Conservation (phyloP, 2,888 invertebrate species). For the Bombylius discolor region DNA sequence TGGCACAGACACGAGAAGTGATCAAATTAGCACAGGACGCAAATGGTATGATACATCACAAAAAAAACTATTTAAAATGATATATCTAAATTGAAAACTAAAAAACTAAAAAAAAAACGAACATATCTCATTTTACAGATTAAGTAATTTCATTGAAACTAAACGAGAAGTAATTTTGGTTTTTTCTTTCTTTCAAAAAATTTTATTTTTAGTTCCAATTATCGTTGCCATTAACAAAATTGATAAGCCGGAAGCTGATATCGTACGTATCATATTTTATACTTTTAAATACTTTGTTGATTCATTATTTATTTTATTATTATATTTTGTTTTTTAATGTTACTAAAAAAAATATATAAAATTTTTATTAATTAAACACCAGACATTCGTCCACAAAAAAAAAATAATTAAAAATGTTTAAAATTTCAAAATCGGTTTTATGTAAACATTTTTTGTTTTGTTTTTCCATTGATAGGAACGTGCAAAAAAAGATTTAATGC, state of each 20-base stretch:
- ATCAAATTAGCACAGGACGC: conserved; percentile 73
- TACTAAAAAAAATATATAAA: too few species aligned
- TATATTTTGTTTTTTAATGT: too few species aligned
- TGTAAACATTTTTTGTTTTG: neutral
- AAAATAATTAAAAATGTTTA: neutral
- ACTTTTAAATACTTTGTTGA: neutral
- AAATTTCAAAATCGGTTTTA: neutral
- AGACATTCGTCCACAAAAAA: neutral
- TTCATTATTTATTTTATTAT: too few species aligned
- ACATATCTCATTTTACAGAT: too few species aligned
- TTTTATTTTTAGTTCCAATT: conserved; percentile 62
- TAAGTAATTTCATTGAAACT: too few species aligned
- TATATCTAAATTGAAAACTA: too few species aligned
- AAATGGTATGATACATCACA: conserved; percentile 38
- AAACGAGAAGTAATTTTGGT: neutral
- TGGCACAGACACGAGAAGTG: conserved; percentile 93
- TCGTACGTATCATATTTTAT: conserved; percentile 49
- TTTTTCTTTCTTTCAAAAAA: neutral
- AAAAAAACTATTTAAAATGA: too few species aligned
- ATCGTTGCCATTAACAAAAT: conserved; percentile 98
- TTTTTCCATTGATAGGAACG: conserved; percentile 42
- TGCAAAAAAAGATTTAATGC: conserved; percentile 59
- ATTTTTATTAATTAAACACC: too few species aligned
- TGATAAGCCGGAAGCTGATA: conserved; percentile 80
- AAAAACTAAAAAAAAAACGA: too few species aligned